Conservation (phyloP, 1,140 invertebrate species). For the Whitmania pigra region DNA sequence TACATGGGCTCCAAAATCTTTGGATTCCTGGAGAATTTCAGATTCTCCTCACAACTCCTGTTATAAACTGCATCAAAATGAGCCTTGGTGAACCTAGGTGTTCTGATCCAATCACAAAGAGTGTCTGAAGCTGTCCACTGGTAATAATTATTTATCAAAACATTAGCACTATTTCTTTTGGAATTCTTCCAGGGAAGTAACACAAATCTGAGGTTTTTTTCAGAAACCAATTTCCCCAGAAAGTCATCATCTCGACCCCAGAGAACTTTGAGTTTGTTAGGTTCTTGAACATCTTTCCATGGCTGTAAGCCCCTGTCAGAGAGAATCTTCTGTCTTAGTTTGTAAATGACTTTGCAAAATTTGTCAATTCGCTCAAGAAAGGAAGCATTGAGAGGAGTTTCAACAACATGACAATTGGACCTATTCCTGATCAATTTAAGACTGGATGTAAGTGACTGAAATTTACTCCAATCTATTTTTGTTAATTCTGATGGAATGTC, state of each 20-base stretch:
- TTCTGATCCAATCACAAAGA: conserved; percentile 23
- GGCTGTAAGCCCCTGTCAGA: background rate
- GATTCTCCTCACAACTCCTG: conserved; percentile 14
- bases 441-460: no score
- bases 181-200: conserved; percentile 16
- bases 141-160: conserved; percentile 19
- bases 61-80: conserved; percentile 25
- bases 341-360: conserved; percentile 15
- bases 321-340: conserved; percentile 16
- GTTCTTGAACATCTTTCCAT: conserved; percentile 18
- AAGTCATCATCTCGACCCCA: conserved; percentile 24
- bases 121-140: conserved; percentile 22
- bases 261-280: conserved; percentile 19
- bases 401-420: no score
- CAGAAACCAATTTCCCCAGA: conserved; percentile 1
- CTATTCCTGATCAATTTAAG: no score
- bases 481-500: no score
- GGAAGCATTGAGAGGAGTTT: background rate
- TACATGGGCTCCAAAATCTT: conserved; percentile 19
- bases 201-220: conserved; percentile 12
- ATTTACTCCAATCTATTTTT: no score
- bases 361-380: conserved; percentile 15
- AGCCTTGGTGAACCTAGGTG: conserved; percentile 22
- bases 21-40: background rate
- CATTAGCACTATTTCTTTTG: conserved; percentile 9